Evolutionary conservation across 1,140 invertebrate species (phyloP), one percentile per base, ranked within the genome.

Genomic region (Drosophila punjabiensis): DNA sequence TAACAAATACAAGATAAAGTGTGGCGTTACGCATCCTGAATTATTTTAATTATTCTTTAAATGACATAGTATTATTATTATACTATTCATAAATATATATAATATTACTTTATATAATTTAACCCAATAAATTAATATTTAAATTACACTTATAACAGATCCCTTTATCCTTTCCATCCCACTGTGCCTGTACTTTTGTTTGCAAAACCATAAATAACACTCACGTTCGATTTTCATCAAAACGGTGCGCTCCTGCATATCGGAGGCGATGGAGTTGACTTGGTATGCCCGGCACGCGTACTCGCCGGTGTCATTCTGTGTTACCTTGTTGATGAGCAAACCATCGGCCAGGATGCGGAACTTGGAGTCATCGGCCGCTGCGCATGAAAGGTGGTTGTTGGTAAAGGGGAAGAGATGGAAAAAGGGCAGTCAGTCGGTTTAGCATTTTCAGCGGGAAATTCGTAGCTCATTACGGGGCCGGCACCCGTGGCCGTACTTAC

Each of bases 201-300:
- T 43, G 58, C 45, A 61, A 91, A 91, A 80, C 90, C 86, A 86
- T 90, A 90, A 86, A 90, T 90, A 77, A 88, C 75, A 94, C 94
- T 94, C 93, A 95, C 94, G 94, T 93, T 94, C 94, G 70, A 95
- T 94, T 86, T 94, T 94, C 67, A 95, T 92, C 68, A 91, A 92
- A 80, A 95, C 94, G 43, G 87, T 92, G 61, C 92, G 79, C 58
- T 94, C 93, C 76, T 94, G 93, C 76, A 94, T 88, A 80, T 94
- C 93, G 41, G 93, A 94, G 74, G 88, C 91, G 69, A 92, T 92
- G 32, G 84, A 71, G 41, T 94, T 94, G 35, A 94, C 92, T 88
- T 95, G 94, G 70, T 93, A 93, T 48, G 94, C 95, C 55, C 93
- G 91, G 89, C 95, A 95, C 47, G 93, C 93, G 90, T 95, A 95